These are phyloP conservation scores for Eupelmus urozonus DNA, from an alignment of 2,888 invertebrate species.

Conservation along the genomic window DNA sequence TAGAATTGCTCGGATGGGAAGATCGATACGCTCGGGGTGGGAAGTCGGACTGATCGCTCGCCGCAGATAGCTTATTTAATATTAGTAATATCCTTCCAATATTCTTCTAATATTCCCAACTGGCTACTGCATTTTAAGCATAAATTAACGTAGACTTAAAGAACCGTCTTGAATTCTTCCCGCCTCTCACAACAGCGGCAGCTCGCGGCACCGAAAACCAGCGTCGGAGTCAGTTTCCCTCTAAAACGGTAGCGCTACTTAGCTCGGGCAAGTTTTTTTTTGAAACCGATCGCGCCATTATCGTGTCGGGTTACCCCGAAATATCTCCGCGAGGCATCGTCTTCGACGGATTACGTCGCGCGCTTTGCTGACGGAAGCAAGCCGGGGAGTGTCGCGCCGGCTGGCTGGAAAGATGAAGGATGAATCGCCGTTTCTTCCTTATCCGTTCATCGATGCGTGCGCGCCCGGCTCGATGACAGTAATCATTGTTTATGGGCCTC, in stretches of 20 bases:
- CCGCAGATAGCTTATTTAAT: too few relatives aligned
- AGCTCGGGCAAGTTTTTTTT: slow-evolving; percentile 14
- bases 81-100: too few relatives aligned
- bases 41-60: too few relatives aligned
- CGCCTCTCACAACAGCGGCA: too few relatives aligned
- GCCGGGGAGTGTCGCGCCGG: background rate
- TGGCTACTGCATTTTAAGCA: too few relatives aligned
- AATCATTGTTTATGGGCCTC: slow-evolving; percentile 53
- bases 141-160: too few relatives aligned
- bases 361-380: slow-evolving; percentile 29
- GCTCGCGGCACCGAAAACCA: too few relatives aligned
- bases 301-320: slow-evolving; percentile 45
- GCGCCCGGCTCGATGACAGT: slow-evolving; percentile 32
- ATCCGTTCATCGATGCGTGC: slow-evolving; percentile 43
- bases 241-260: slow-evolving; percentile 17
- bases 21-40: too few relatives aligned
- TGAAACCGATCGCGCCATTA: slow-evolving; percentile 44
- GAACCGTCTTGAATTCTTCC: too few relatives aligned
- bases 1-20: slow-evolving; percentile 22
- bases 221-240: too few relatives aligned
- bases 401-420: slow-evolving; percentile 48
- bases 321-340: background rate
- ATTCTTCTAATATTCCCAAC: too few relatives aligned
- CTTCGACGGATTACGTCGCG: slow-evolving; percentile 33
- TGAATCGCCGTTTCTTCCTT: slow-evolving; percentile 40